Evolutionary conservation across 2,888 invertebrate species (phyloP), one percentile per base, ranked within the genome.

Genomic region (Chalcis sispes): DNA sequence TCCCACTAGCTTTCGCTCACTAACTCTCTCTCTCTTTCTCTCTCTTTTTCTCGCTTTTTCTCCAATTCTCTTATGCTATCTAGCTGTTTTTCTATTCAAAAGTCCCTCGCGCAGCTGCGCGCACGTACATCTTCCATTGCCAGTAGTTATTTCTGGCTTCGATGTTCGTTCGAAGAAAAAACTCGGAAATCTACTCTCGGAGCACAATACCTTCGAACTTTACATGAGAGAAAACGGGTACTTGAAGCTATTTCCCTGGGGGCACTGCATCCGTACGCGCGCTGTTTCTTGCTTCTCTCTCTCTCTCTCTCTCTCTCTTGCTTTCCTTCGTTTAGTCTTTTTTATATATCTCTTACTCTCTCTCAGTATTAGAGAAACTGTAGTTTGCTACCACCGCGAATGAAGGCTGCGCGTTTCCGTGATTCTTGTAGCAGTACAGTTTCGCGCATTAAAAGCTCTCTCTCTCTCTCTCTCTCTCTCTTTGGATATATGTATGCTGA

Each of bases 171-270:
- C 52, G 59, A 36, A 64, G 42, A 66, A 69, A 71, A 76, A 78
- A 78, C 72, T 78, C 67, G 59, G 70, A 71, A 77, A 77, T 77
- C 74, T 74, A 74, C 71, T 77, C 72, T 56, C 61, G 62, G 54
- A 70, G 69, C 54, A 76, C 70, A 77, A 77, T 77, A 69, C 72
- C 72, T 46, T 75, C 73, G 59, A 58, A 76, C 75, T 73, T 78
- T 77, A 77, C 77, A 77, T 77, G 71, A 58, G 56, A 61, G 72
- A 71, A 54, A 71, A 64, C 62, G 67, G 71, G 66, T 62, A 72
- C 66, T 72, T 62, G 76, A 56, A 72, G 69, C 77, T 77, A 77
- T 77, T 77, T 72, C 72, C 76, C 72, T 40, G n/a, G 72, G 71
- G 67, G 56, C 64, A 27, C 46, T 64, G 50, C 72, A 62, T 59